phyloP scores from a whole-genome alignment of 2,113 vertebrate species.

The Embiotoca jacksoni region DNA sequence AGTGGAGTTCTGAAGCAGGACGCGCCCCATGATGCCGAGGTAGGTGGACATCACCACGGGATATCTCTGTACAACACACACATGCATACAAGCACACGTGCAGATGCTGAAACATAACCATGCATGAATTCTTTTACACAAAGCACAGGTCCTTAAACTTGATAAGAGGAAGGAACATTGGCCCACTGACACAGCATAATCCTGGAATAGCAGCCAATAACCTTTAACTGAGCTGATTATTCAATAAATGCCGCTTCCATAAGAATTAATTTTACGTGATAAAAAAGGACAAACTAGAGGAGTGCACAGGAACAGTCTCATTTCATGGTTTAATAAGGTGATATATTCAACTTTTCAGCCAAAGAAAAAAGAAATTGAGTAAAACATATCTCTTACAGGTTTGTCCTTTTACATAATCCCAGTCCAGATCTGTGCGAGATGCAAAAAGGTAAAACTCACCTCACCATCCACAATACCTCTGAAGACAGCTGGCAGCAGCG shows the following conservation, averaged over 20 bases:
- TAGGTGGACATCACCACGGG: constrained; percentile 98
- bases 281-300: constrained; percentile 31
- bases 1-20: constrained; percentile 93
- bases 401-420: constrained; percentile 1
- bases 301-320: not conserved
- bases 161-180: not conserved
- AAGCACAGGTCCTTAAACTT: constrained; percentile 28
- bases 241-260: constrained; percentile 35
- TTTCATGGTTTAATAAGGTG: not conserved
- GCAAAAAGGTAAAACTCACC: constrained; percentile 83
- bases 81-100: constrained; percentile 28
- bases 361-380: not conserved
- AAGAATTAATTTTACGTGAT: constrained; percentile 3
- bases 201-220: constrained; percentile 4
- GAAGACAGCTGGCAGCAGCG: constrained; percentile 91
- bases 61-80: constrained; percentile 87
- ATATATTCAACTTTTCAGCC: not conserved
- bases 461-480: constrained; percentile 93
- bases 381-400: not conserved
- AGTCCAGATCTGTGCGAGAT: not conserved
- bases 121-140: constrained; percentile 5
- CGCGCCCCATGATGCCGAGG: constrained; percentile 92
- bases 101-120: constrained; percentile 4
- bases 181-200: constrained; percentile 42
- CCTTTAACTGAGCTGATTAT: constrained; percentile 34